Evolutionary conservation across 2,888 invertebrate genomes (phyloP).

Genomic region (Megalurothrips usitatus): DNA sequence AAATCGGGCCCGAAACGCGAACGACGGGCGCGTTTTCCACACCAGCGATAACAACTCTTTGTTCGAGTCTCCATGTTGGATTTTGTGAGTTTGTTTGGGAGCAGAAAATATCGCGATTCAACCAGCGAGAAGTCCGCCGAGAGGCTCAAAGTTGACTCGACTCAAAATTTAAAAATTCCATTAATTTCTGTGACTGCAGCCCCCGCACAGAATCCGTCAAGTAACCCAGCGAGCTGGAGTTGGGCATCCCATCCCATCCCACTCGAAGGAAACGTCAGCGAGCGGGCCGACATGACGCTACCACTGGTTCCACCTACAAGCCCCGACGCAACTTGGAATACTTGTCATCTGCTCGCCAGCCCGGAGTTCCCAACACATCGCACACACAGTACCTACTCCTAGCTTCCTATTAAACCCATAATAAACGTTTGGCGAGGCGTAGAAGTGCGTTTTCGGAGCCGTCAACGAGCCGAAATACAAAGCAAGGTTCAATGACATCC

Average conservation of each 20-base stretch:
- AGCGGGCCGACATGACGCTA: slow-evolving; percentile 39
- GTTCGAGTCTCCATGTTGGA: slow-evolving; percentile 38
- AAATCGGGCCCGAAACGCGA: not conserved
- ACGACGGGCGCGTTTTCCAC: not conserved
- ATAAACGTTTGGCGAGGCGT: no score
- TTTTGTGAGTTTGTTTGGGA: slow-evolving; percentile 29
- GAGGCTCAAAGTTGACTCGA: no score
- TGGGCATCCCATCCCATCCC: slow-evolving; percentile 8
- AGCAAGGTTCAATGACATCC: slow-evolving; percentile 47
- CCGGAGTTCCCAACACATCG: no score
- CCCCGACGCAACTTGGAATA: not conserved
- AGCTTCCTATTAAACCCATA: no score
- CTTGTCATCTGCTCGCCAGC: no score
- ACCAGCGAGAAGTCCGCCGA: not conserved
- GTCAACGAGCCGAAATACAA: slow-evolving; percentile 33
- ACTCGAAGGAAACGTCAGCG: slow-evolving; percentile 38
- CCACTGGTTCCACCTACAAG: slow-evolving; percentile 33
- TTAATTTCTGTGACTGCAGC: no score
- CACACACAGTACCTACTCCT: no score
- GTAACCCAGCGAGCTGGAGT: no score
- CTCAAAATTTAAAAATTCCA: no score
- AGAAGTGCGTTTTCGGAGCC: no score
- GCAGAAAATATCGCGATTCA: not conserved
- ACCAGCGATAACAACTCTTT: slow-evolving; percentile 32
- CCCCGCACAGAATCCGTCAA: no score